These are phyloP conservation scores for Corydoras sp. DNA, from an alignment of 2,113 vertebrate genomes.

Conservation along the genomic window DNA sequence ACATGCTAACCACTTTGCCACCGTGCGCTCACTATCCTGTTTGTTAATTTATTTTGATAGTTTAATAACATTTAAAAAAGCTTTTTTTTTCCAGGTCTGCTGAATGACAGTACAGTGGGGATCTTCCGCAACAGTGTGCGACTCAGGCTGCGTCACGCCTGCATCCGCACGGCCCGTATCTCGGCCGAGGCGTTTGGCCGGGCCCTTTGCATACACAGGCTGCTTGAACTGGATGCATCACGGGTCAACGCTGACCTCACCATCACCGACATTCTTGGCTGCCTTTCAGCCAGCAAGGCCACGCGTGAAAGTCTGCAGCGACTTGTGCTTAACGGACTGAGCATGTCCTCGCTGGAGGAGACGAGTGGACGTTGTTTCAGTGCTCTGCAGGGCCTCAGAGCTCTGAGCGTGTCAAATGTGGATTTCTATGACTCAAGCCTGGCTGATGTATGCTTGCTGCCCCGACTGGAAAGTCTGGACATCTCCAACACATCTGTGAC, in stretches of 20 bases:
- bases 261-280: conserved; percentile 90
- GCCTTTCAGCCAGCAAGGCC: conserved; percentile 87
- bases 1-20: no score
- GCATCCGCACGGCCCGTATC: conserved; percentile 90
- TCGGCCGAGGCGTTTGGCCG: conserved; percentile 92
- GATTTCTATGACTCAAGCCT: conserved; percentile 94
- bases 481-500: conserved; percentile 97
- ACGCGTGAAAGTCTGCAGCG: conserved; percentile 87
- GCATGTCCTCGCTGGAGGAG: conserved; percentile 91
- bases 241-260: conserved; percentile 95
- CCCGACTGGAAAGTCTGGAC: conserved; percentile 90
- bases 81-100: conserved; percentile 68
- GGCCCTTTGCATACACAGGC: conserved; percentile 87
- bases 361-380: conserved; percentile 83
- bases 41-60: no score
- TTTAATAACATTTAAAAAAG: not conserved
- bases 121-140: conserved; percentile 86
- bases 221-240: conserved; percentile 90
- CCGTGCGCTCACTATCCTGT: no score
- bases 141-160: conserved; percentile 87
- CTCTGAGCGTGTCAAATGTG: conserved; percentile 88
- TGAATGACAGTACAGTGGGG: conserved; percentile 92
- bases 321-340: conserved; percentile 87
- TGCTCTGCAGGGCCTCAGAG: conserved; percentile 79
- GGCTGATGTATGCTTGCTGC: conserved; percentile 83